Conservation (phyloP, 1,140 invertebrate genomes). For the Bombus turneri region DNA sequence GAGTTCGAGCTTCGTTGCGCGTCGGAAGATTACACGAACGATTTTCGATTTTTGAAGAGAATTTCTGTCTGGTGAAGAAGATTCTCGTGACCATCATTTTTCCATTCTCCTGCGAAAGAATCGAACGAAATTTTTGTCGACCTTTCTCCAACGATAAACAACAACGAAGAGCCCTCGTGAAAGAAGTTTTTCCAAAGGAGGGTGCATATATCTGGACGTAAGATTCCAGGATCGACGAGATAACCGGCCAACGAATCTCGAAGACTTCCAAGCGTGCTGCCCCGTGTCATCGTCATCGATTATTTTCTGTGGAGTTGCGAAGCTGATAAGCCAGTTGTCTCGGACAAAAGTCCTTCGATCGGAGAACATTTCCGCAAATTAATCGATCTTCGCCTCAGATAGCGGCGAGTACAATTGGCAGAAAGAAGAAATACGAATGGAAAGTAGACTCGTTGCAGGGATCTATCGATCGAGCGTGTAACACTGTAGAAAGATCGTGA, state of each 20-base stretch:
- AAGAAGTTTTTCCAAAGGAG: background rate
- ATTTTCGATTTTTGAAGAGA: background rate
- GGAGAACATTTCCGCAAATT: background rate
- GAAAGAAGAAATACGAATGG: background rate
- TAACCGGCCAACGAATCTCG: background rate
- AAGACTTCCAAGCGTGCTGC: background rate
- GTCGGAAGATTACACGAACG: no score
- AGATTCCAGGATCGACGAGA: conserved; percentile 23
- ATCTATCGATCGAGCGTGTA: background rate
- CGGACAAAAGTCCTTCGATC: background rate
- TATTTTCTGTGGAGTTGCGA: conserved; percentile 4
- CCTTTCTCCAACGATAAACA: background rate
- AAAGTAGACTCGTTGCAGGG: no score
- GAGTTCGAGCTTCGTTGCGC: no score
- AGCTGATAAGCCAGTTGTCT: background rate
- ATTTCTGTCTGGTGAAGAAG: background rate
- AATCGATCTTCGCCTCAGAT: background rate
- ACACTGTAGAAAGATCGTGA: background rate
- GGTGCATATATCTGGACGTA: conserved; percentile 18
- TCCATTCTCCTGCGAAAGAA: background rate
- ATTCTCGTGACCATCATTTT: background rate
- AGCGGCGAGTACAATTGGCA: background rate
- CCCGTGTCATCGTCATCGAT: background rate
- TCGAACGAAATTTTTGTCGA: background rate
- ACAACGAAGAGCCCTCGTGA: background rate